Evolutionary conservation across 2,888 invertebrate genomes (phyloP).

Genomic region (Phytoseiulus persimilis): DNA sequence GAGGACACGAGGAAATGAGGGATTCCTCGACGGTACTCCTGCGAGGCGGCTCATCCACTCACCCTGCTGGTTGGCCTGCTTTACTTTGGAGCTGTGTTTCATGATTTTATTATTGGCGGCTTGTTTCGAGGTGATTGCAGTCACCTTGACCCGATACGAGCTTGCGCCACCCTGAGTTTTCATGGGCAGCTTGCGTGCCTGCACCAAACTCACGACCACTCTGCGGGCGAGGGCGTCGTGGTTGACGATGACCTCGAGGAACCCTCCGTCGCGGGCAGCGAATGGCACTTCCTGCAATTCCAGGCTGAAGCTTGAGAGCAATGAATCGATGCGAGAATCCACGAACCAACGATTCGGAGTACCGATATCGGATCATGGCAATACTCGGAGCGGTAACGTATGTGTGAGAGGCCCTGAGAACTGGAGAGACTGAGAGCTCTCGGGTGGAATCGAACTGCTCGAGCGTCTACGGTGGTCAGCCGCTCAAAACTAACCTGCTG

Average conservation of each 20-base stretch:
- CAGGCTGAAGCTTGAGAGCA: slow-evolving; percentile 43
- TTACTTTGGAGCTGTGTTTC: slow-evolving; percentile 8
- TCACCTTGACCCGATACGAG: slow-evolving; percentile 24
- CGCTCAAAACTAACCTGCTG: slow-evolving; percentile 43
- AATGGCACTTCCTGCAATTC: slow-evolving; percentile 43
- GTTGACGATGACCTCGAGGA: slow-evolving; percentile 73
- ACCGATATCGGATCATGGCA: too few relatives aligned
- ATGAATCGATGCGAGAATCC: too few relatives aligned
- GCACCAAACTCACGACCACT: slow-evolving; percentile 83
- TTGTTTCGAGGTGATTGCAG: slow-evolving; percentile 19
- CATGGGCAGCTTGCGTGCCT: slow-evolving; percentile 70
- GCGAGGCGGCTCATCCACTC: not conserved
- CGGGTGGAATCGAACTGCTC: not conserved
- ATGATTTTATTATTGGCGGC: slow-evolving; percentile 31
- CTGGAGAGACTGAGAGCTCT: too few relatives aligned
- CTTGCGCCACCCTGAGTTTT: slow-evolving; percentile 56
- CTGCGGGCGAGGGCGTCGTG: slow-evolving; percentile 83
- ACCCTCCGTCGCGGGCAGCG: slow-evolving; percentile 55
- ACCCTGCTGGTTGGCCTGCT: slow-evolving; percentile 33
- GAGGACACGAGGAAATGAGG: not conserved
- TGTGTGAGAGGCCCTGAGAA: too few relatives aligned
- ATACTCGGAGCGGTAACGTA: too few relatives aligned
- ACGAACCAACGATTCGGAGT: too few relatives aligned
- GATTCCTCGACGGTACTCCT: not conserved
- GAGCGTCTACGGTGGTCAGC: slow-evolving; percentile 47